Percentiles rank a stretch among this genome's conserved stretches.
These are phyloP conservation scores for Hippoglossus stenolepis DNA, from an alignment of 2,113 vertebrate species.

Conservation along the genomic window DNA sequence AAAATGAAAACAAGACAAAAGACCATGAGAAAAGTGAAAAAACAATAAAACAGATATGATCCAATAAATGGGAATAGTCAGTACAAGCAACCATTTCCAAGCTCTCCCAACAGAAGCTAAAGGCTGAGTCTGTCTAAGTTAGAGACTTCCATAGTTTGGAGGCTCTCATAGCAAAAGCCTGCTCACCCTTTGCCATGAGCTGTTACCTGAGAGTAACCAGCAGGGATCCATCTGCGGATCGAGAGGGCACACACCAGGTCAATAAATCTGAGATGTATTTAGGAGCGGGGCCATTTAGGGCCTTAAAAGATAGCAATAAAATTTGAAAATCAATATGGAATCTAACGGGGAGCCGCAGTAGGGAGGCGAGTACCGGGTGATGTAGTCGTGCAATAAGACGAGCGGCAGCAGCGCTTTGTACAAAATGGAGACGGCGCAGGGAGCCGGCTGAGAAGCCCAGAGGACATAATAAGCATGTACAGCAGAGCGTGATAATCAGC, in stretches of 20 bases:
- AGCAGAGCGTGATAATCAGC: not conserved
- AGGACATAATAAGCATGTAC: no score
- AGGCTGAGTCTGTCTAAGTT: not conserved
- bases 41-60: not conserved
- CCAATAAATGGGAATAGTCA: not conserved
- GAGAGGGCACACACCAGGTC: not conserved
- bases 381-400: not conserved
- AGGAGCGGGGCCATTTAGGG: not conserved
- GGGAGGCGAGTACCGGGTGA: not conserved
- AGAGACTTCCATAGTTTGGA: not conserved
- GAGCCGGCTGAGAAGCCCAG: not conserved
- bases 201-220: not conserved
- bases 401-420: not conserved
- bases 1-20: not conserved
- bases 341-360: not conserved
- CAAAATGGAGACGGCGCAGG: not conserved
- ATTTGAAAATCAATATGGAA: slow-evolving; percentile 1
- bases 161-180: not conserved
- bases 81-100: not conserved
- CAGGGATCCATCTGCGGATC: not conserved
- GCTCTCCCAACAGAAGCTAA: not conserved
- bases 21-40: not conserved
- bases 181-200: not conserved
- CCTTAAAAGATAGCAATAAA: not conserved
- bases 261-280: not conserved